These are phyloP conservation scores for Lepus townsendii DNA, from an alignment of 2,797 vertebrate genomes.

Conservation along the genomic window DNA sequence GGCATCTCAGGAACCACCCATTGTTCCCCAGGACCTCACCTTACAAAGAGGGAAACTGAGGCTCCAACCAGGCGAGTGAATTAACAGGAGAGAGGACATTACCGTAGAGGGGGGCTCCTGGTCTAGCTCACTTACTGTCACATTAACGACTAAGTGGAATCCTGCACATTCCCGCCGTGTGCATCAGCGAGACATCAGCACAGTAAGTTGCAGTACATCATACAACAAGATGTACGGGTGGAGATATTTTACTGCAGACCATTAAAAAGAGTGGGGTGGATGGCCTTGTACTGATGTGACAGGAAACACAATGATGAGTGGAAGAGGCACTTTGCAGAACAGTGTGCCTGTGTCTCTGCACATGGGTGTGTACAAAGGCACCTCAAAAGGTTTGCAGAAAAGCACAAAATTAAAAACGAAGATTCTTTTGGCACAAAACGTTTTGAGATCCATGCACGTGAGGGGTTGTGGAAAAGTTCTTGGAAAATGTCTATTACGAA, in stretches of 20 bases:
- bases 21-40: not conserved
- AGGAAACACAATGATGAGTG: not conserved
- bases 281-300: not conserved
- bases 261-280: not conserved
- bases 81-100: accelerated
- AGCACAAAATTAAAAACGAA: too few relatives aligned
- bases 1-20: not conserved
- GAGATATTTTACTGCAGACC: not conserved
- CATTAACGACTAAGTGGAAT: not conserved
- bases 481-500: too few relatives aligned
- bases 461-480: too few relatives aligned
- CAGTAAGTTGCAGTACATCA: not conserved
- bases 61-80: accelerated
- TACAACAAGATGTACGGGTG: not conserved
- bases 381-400: too few relatives aligned
- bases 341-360: not conserved
- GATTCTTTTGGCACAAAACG: too few relatives aligned
- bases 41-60: not conserved
- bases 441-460: too few relatives aligned
- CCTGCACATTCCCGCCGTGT: not conserved
- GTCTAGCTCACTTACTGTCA: not conserved
- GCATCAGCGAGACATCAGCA: accelerated
- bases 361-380: accelerated
- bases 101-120: not conserved
- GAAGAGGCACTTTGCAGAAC: not conserved